These are phyloP conservation scores for Tyrophagus putrescentiae DNA, from an alignment of 1,140 invertebrate genomes.

Conservation along the genomic window DNA sequence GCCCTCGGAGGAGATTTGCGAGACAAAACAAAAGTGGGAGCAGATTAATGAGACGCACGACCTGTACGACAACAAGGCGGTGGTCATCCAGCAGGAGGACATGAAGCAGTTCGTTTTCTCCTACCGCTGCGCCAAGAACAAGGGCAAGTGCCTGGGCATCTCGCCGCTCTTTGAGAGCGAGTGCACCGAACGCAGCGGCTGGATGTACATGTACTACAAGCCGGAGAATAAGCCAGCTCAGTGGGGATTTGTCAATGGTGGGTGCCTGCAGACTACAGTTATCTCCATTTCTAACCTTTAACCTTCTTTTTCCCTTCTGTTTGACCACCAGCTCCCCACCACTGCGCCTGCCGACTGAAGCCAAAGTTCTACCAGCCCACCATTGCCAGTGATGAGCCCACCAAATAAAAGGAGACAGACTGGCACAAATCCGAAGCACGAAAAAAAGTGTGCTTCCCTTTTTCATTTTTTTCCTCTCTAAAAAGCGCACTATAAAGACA, in stretches of 20 bases:
- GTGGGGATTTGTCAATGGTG: constrained; percentile 19
- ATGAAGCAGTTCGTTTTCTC: constrained; percentile 28
- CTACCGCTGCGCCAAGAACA: constrained; percentile 24
- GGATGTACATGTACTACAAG: constrained; percentile 29
- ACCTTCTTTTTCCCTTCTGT: background rate
- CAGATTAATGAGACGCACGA: constrained; percentile 28
- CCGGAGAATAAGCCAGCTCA: constrained; percentile 19
- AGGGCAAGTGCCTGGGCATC: constrained; percentile 23
- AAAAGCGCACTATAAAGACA: too few species aligned
- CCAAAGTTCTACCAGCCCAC: constrained; percentile 19
- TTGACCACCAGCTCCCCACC: constrained; percentile 22
- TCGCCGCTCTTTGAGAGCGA: constrained; percentile 25
- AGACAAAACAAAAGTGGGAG: constrained; percentile 27
- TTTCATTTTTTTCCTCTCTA: too few species aligned
- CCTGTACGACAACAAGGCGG: constrained; percentile 26
- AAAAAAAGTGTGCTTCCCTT: background rate
- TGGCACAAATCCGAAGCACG: too few species aligned
- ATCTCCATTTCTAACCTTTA: too few species aligned
- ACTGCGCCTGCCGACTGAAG: constrained; percentile 29
- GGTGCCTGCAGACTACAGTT: constrained; percentile 14
- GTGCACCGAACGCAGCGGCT: constrained; percentile 28
- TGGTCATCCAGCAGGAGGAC: constrained; percentile 26
- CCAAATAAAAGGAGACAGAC: background rate
- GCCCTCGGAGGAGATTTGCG: constrained; percentile 28
- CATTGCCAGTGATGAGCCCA: constrained; percentile 4